Conservation (phyloP, 2,888 invertebrate species). For the Tiliacea aurago region DNA sequence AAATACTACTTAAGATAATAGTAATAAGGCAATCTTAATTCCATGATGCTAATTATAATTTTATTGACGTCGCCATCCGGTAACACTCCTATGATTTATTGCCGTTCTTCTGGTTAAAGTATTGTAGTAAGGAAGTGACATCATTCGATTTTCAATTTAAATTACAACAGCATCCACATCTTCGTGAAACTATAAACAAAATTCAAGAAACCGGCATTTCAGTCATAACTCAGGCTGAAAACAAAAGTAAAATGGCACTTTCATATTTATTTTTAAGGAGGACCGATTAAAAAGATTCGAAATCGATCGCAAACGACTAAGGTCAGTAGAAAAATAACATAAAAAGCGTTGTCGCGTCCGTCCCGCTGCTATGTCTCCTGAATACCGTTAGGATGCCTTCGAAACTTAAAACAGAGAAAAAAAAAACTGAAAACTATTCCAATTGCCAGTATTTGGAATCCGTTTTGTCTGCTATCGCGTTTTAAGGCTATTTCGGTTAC, state of each 20-base stretch:
- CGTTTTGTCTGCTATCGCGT: constrained; percentile 87
- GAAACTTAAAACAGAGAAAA: constrained; percentile 81
- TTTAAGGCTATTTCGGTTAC: constrained; percentile 68
- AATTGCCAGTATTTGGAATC: constrained; percentile 89
- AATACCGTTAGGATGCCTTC: constrained; percentile 90
- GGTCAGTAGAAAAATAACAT: constrained; percentile 87
- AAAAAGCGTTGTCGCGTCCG: constrained; percentile 85
- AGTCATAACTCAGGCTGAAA: constrained; percentile 48
- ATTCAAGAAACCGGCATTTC: constrained; percentile 35
- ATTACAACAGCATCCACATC: background rate
- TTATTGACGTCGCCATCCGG: constrained; percentile 54
- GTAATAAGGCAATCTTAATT: constrained; percentile 76
- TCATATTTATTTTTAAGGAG: constrained; percentile 64
- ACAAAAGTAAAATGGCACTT: constrained; percentile 57
- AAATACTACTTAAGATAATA: constrained; percentile 78
- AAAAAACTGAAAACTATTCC: constrained; percentile 88
- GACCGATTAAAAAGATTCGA: constrained; percentile 72
- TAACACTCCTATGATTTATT: constrained; percentile 54
- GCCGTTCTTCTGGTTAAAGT: constrained; percentile 20
- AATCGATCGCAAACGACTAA: constrained; percentile 81
- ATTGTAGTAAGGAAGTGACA: constrained; percentile 37
- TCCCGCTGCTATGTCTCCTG: constrained; percentile 86
- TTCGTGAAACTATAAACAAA: constrained; percentile 8
- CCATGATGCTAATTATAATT: constrained; percentile 68
- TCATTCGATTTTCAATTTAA: constrained; percentile 29